These are phyloP conservation scores for Myripristis murdjan DNA, from an alignment of 2,797 vertebrate species.

Conservation along the genomic window DNA sequence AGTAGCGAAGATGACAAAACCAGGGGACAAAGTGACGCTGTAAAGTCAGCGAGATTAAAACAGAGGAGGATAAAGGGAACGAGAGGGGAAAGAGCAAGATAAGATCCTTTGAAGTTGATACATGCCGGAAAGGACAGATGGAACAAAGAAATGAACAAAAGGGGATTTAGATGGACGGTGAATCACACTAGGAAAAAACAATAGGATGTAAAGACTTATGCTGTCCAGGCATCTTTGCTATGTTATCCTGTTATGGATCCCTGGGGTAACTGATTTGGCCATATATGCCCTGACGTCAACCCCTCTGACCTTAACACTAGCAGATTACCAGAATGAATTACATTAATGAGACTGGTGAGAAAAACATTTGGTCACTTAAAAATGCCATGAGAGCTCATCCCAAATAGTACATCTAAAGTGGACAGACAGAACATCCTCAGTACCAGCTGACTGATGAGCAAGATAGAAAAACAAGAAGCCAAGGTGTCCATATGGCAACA, in stretches of 20 bases:
- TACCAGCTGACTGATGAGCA: not conserved
- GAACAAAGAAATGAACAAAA: conserved; percentile 71
- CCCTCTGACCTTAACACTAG: not conserved
- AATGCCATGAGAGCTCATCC: not conserved
- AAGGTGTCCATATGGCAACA: conserved; percentile 29
- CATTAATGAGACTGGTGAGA: not conserved
- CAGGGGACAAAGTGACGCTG: conserved; percentile 38
- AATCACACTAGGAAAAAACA: conserved; percentile 46
- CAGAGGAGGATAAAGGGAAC: conserved; percentile 31
- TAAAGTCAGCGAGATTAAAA: conserved; percentile 59
- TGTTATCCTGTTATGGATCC: conserved; percentile 46
- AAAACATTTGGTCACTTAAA: conserved; percentile 18
- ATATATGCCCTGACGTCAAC: conserved; percentile 41
- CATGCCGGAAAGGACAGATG: conserved; percentile 66
- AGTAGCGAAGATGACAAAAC: conserved; percentile 49
- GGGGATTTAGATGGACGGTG: conserved; percentile 56
- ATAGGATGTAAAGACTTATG: conserved; percentile 38
- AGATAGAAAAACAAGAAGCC: conserved; percentile 2
- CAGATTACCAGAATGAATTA: conserved; percentile 13
- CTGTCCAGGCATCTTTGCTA: conserved; percentile 37
- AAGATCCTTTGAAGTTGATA: conserved; percentile 51
- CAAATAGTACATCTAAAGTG: not conserved
- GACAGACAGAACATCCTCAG: conserved; percentile 22
- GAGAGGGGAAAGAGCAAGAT: conserved; percentile 9
- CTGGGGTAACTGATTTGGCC: conserved; percentile 23